phyloP scores from a whole-genome alignment of 2,797 vertebrate species.

The Anas bahamensis region DNA sequence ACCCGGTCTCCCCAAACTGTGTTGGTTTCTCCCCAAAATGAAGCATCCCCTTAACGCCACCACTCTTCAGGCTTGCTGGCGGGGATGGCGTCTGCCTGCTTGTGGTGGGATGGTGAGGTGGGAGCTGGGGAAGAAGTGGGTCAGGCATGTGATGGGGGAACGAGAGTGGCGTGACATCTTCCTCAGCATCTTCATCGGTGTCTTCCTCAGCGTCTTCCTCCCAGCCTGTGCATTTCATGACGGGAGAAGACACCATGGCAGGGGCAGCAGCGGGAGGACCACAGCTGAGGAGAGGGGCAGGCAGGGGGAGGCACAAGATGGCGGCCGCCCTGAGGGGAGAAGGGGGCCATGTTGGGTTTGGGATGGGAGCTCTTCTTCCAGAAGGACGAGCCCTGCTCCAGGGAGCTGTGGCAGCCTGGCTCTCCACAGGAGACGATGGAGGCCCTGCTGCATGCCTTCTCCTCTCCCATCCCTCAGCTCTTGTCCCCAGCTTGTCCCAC shows the following conservation, averaged over 20 bases:
- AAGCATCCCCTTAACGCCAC: fast-evolving
- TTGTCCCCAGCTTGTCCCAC: not conserved
- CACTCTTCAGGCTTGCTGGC: not conserved
- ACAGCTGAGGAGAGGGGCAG: not conserved
- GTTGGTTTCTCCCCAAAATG: not conserved
- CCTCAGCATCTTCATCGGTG: not conserved
- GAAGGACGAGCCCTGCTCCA: fast-evolving
- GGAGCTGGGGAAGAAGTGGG: not conserved
- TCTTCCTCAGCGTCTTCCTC: not conserved
- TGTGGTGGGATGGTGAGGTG: not conserved
- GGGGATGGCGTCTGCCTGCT: fast-evolving
- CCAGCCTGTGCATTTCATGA: fast-evolving
- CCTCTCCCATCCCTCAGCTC: not conserved
- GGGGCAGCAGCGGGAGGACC: fast-evolving
- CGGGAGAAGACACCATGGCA: fast-evolving
- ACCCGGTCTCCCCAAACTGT: not conserved
- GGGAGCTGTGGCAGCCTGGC: not conserved
- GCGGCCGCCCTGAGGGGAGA: not conserved
- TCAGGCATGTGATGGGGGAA: not conserved
- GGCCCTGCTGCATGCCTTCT: fast-evolving
- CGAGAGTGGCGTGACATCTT: not conserved
- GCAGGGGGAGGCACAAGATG: not conserved
- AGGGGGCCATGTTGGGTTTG: not conserved
- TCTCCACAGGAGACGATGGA: fast-evolving
- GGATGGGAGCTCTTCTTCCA: not conserved